Percentiles rank a stretch among this genome's conserved stretches.
These are phyloP conservation scores for Plodia interpunctella DNA, from an alignment of 1,140 invertebrate genomes.

Conservation along the genomic window DNA sequence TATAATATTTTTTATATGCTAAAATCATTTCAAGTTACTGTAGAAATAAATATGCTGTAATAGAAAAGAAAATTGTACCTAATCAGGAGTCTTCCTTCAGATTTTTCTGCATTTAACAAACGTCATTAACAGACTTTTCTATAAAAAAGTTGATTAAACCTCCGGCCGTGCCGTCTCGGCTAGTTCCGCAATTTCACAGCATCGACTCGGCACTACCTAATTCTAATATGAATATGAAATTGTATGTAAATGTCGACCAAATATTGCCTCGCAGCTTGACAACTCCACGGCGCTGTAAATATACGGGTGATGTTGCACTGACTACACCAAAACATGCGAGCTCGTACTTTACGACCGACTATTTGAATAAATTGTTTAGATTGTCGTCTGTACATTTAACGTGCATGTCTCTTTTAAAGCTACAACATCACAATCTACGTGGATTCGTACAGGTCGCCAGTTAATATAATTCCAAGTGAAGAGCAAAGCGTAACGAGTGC, in stretches of 20 bases:
- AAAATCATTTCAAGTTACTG: too few relatives aligned
- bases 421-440: constrained; percentile 42
- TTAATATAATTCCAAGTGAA: constrained; percentile 45
- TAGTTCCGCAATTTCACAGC: constrained; percentile 18
- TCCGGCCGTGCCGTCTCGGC: constrained; percentile 6
- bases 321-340: constrained; percentile 53
- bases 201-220: constrained; percentile 44
- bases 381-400: constrained; percentile 31
- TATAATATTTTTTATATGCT: too few relatives aligned
- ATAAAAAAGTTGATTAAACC: constrained; percentile 10
- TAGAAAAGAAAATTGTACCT: not conserved
- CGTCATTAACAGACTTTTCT: constrained; percentile 5
- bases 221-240: constrained; percentile 69
- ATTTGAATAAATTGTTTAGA: constrained; percentile 54
- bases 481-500: constrained; percentile 58
- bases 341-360: constrained; percentile 39
- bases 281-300: constrained; percentile 57
- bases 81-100: not conserved
- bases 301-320: constrained; percentile 47
- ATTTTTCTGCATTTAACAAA: not conserved
- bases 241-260: constrained; percentile 61
- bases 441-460: constrained; percentile 46
- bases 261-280: constrained; percentile 55
- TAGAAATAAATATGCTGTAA: not conserved
- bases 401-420: constrained; percentile 29